Evolutionary conservation across 1,140 invertebrate genomes (phyloP).

Genomic region (Philaenus spumarius): DNA sequence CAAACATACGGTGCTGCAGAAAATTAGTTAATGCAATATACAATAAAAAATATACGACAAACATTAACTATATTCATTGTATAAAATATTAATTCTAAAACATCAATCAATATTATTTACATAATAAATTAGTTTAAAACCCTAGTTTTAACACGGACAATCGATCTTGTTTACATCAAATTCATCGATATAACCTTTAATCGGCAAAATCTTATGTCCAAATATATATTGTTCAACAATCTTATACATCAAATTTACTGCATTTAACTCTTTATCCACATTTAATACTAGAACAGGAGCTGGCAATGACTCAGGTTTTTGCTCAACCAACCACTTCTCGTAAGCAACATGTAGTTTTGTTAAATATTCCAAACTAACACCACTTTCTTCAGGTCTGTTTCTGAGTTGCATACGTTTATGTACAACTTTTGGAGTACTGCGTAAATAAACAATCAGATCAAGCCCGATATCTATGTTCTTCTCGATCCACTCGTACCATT

Average conservation of each 20-base stretch:
- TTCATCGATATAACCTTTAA: conserved; percentile 1
- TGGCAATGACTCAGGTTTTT: conserved; percentile 4
- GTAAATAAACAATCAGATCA: conserved; percentile 51
- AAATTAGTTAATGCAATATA: too few species aligned
- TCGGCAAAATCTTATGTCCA: not conserved
- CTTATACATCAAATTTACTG: conserved; percentile 20
- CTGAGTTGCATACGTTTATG: conserved; percentile 45
- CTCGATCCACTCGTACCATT: conserved; percentile 47
- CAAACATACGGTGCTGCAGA: too few species aligned
- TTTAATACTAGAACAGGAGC: conserved; percentile 24
- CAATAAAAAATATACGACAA: too few species aligned
- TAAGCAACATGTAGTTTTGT: conserved; percentile 38
- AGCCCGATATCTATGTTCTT: conserved; percentile 40
- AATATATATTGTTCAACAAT: conserved; percentile 15
- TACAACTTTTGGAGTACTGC: conserved; percentile 45
- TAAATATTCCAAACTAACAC: conserved; percentile 40
- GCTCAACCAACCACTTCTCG: conserved; percentile 25
- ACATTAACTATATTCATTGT: too few species aligned
- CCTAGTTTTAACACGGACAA: too few species aligned
- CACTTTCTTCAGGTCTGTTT: conserved; percentile 44
- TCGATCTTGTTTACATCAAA: not conserved
- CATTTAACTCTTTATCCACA: conserved; percentile 23
- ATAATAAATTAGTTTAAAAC: too few species aligned
- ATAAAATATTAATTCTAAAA: too few species aligned
- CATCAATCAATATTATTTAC: too few species aligned